A percentile compares a stretch with the other conserved stretches of the same genome.
Evolutionary conservation across 2,797 vertebrate genomes (phyloP).

Genomic region (Thalassophryne amazonica): DNA sequence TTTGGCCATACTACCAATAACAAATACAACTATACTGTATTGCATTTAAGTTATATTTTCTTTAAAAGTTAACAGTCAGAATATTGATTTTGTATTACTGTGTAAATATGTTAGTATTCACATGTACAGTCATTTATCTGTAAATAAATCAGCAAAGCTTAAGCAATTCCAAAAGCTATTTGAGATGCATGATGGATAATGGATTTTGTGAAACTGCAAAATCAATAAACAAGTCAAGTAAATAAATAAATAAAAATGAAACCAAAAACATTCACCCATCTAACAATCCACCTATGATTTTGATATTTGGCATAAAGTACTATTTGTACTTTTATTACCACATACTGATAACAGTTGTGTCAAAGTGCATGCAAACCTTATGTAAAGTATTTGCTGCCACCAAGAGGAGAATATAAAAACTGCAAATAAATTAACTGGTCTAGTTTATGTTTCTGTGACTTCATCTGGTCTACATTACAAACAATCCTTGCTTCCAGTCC

Average conservation of each 20-base stretch:
- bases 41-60: too few species aligned
- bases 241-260: neutral
- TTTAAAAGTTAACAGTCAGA: too few species aligned
- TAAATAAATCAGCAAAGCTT: too few species aligned
- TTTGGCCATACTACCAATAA: too few species aligned
- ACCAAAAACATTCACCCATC: neutral
- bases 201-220: too few species aligned
- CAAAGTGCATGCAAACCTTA: neutral
- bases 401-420: conserved; percentile 44
- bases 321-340: neutral
- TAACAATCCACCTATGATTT: neutral
- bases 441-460: conserved; percentile 11
- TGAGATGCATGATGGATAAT: too few species aligned
- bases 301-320: neutral
- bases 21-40: too few species aligned
- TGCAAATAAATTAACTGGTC: conserved; percentile 19
- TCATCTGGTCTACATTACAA: conserved; percentile 87
- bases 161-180: too few species aligned
- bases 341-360: neutral
- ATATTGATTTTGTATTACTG: too few species aligned
- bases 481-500: conserved; percentile 70
- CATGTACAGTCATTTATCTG: too few species aligned
- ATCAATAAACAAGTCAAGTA: too few species aligned
- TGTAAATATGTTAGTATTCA: too few species aligned
- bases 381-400: conserved; percentile 68